These are phyloP conservation scores for Podarcis muralis DNA, from an alignment of 2,113 vertebrate genomes.

Conservation along the genomic window DNA sequence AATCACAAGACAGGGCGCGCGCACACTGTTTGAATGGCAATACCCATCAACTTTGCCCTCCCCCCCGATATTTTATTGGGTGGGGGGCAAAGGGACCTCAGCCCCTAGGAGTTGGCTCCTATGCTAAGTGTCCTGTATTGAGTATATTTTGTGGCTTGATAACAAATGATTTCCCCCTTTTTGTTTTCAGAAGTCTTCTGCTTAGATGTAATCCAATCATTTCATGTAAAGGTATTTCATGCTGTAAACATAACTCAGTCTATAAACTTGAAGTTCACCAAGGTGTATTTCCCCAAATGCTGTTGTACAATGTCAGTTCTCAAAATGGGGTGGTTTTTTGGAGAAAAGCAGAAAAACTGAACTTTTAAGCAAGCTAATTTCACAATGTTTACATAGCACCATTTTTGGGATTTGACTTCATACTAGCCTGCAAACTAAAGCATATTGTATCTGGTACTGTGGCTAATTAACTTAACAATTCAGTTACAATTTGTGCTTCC, in stretches of 20 bases:
- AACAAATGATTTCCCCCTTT: neutral
- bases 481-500: constrained; percentile 55
- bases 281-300: constrained; percentile 14
- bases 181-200: constrained; percentile 34
- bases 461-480: constrained; percentile 8
- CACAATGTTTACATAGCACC: constrained; percentile 19
- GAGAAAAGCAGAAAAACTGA: neutral
- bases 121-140: neutral
- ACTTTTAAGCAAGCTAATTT: constrained; percentile 51
- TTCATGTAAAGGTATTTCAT: constrained; percentile 25
- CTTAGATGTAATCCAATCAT: constrained; percentile 44
- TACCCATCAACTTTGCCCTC: too few species aligned
- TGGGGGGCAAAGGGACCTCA: too few species aligned
- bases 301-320: neutral
- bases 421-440: neutral
- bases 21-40: too few species aligned
- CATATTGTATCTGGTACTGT: constrained; percentile 40
- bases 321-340: constrained; percentile 33
- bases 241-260: constrained; percentile 43
- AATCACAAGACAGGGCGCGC: too few species aligned
- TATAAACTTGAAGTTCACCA: constrained; percentile 20
- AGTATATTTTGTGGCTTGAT: neutral
- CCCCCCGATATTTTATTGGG: too few species aligned
- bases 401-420: constrained; percentile 31
- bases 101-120: too few species aligned